A percentile compares a stretch with the other conserved stretches of the same genome.
Evolutionary conservation across 2,888 invertebrate species (phyloP).

Genomic region (Cheilosia impressa): DNA sequence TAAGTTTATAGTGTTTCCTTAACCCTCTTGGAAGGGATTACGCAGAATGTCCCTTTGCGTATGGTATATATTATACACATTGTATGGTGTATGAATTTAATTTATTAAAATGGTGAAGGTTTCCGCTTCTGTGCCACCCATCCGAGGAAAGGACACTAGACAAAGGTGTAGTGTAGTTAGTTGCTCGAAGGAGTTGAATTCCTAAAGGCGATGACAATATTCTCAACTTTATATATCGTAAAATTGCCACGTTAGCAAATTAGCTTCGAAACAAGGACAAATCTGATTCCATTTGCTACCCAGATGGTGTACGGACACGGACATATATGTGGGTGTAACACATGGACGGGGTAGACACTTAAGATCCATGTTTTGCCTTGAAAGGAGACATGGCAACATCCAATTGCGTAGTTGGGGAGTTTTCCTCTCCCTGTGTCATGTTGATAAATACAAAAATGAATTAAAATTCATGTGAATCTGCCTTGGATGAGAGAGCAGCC

Average conservation of each 20-base stretch:
- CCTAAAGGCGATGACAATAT: constrained; percentile 57
- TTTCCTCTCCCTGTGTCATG: constrained; percentile 46
- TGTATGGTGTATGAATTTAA: constrained; percentile 63
- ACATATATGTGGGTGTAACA: not conserved
- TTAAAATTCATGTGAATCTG: constrained; percentile 48
- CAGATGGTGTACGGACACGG: constrained; percentile 28
- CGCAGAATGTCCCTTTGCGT: constrained; percentile 29
- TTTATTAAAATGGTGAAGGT: constrained; percentile 59
- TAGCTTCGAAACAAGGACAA: constrained; percentile 60
- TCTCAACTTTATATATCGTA: constrained; percentile 46
- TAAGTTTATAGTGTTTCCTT: constrained; percentile 57
- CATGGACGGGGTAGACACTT: constrained; percentile 21
- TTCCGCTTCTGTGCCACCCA: not conserved
- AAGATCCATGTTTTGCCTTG: constrained; percentile 30
- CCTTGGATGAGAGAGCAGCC: not conserved
- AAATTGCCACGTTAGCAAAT: constrained; percentile 68
- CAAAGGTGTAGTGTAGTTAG: constrained; percentile 13
- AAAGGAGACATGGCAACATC: constrained; percentile 39
- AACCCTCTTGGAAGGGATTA: constrained; percentile 61
- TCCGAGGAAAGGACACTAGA: constrained; percentile 21
- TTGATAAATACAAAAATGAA: constrained; percentile 55
- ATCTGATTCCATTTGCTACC: constrained; percentile 49
- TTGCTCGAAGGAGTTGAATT: not conserved
- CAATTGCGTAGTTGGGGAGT: constrained; percentile 13
- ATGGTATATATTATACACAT: constrained; percentile 25